These are phyloP conservation scores for Poeciliopsis retropinna DNA, from an alignment of 2,113 vertebrate species.

Conservation along the genomic window DNA sequence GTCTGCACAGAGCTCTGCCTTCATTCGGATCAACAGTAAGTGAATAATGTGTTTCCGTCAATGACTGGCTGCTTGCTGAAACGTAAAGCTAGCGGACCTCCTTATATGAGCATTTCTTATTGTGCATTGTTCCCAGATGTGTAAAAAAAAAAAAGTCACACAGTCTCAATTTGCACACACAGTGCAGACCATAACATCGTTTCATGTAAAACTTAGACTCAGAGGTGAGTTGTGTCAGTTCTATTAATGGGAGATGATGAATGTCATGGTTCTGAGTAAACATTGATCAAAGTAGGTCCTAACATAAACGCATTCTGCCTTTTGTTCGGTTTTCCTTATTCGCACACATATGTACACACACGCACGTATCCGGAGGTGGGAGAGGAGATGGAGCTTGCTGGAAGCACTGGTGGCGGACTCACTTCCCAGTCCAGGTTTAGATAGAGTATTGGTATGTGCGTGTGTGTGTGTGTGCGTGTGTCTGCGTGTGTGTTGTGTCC, in stretches of 20 bases:
- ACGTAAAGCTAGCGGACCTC: conserved; percentile 7
- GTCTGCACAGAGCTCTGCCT: conserved; percentile 85
- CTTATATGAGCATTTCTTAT: conserved; percentile 45
- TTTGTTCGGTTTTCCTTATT: conserved; percentile 42
- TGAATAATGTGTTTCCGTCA: conserved; percentile 4
- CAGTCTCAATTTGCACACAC: conserved; percentile 27
- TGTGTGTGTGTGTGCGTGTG: too few relatives aligned
- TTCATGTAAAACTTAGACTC: conserved; percentile 27
- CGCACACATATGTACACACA: conserved; percentile 23
- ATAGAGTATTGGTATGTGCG: conserved; percentile 8
- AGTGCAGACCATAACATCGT: conserved; percentile 18
- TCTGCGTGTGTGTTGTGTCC: conserved; percentile 55
- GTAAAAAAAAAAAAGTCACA: conserved; percentile 35
- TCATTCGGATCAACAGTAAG: conserved; percentile 89
- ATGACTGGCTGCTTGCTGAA: conserved; percentile 22
- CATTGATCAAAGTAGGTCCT: conserved; percentile 49
- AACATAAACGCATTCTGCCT: conserved; percentile 33
- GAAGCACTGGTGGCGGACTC: conserved; percentile 28
- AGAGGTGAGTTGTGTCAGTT: conserved; percentile 15
- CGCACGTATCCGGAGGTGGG: conserved; percentile 29
- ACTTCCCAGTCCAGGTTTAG: conserved; percentile 41
- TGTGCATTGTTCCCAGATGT: conserved; percentile 54
- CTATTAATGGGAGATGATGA: conserved; percentile 50
- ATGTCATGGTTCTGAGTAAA: conserved; percentile 41
- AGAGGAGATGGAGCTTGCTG: conserved; percentile 12